Evolutionary conservation across 1,140 invertebrate species (phyloP).

Genomic region (Propsilocerus akamusi): DNA sequence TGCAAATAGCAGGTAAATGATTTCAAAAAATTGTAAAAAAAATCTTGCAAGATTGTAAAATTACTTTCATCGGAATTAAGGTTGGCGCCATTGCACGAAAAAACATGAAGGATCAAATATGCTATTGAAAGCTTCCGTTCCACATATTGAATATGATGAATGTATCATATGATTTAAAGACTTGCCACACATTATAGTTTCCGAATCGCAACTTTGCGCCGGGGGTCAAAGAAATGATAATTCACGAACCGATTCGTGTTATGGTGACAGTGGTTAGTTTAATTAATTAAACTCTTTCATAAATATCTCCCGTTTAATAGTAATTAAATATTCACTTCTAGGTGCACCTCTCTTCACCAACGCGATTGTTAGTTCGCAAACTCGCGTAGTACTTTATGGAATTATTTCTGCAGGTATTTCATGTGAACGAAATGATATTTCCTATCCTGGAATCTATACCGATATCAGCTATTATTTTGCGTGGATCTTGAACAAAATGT

Average conservation of each 20-base stretch:
- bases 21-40: neutral
- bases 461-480: slow-evolving; percentile 20
- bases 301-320: too few relatives aligned
- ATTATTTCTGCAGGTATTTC: slow-evolving; percentile 30
- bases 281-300: too few relatives aligned
- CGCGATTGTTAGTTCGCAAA: too few relatives aligned
- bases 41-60: neutral
- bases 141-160: neutral
- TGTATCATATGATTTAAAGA: neutral
- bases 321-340: too few relatives aligned
- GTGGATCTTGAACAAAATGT: slow-evolving; percentile 26
- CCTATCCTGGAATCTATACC: slow-evolving; percentile 24
- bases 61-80: neutral
- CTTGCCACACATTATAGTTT: neutral
- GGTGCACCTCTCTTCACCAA: too few relatives aligned
- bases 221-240: neutral
- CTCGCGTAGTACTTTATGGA: slow-evolving; percentile 21
- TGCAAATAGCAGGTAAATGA: too few relatives aligned
- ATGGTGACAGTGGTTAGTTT: too few relatives aligned
- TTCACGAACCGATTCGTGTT: neutral
- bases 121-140: neutral
- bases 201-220: neutral
- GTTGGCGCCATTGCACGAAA: too few relatives aligned
- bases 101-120: too few relatives aligned
- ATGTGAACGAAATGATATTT: slow-evolving; percentile 20